Evolutionary conservation across 2,888 invertebrate species (phyloP).

Genomic region (Ophion obscuratus): DNA sequence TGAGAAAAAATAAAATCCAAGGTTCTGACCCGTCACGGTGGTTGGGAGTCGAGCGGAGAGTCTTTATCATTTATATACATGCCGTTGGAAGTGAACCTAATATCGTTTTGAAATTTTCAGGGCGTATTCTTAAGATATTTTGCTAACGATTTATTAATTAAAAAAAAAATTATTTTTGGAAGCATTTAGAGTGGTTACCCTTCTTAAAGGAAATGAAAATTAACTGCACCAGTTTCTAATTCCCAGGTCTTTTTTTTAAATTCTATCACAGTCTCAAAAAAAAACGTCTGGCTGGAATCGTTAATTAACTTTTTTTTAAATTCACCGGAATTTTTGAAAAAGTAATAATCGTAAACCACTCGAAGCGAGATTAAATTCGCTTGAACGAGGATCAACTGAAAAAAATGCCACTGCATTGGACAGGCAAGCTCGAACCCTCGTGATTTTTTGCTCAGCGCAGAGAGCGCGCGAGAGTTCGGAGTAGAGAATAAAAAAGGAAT

Average conservation of each 20-base stretch:
- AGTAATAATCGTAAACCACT: not conserved
- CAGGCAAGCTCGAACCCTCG: not conserved
- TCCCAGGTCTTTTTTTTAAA: not conserved
- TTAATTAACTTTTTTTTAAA: not conserved
- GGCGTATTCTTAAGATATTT: too few relatives aligned
- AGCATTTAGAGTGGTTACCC: too few relatives aligned
- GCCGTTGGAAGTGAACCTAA: too few relatives aligned
- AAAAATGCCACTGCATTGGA: not conserved
- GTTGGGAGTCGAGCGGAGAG: too few relatives aligned
- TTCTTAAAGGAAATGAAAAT: too few relatives aligned
- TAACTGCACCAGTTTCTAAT: not conserved
- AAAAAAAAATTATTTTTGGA: too few relatives aligned
- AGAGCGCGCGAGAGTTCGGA: not conserved
- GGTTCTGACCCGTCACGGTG: too few relatives aligned
- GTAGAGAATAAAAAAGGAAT: not conserved
- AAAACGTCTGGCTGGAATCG: not conserved
- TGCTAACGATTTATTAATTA: too few relatives aligned
- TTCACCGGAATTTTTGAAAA: not conserved
- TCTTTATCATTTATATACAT: too few relatives aligned
- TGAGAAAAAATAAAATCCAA: too few relatives aligned
- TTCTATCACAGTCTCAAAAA: not conserved
- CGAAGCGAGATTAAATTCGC: not conserved
- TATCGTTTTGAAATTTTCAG: too few relatives aligned
- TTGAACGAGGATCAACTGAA: not conserved
- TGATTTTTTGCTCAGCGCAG: constrained; percentile 22